Evolutionary conservation across 2,888 invertebrate species (phyloP).

Genomic region (Campoplex capitator): DNA sequence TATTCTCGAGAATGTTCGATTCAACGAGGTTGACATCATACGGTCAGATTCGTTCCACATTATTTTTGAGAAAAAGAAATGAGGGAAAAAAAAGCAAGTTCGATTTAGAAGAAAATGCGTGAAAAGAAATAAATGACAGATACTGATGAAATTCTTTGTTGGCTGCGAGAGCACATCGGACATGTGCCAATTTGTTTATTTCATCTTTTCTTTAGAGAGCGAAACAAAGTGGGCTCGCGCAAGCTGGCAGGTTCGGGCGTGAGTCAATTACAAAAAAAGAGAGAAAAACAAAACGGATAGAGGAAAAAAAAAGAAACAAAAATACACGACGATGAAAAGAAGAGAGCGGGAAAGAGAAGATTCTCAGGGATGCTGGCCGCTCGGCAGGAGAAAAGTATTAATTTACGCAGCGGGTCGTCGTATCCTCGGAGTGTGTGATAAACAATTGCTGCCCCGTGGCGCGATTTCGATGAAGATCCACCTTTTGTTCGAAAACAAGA

Average conservation of each 20-base stretch:
- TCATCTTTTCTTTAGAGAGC: not conserved
- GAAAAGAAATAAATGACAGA: not conserved
- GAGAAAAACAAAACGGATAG: not conserved
- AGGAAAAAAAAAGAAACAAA: constrained; percentile 36
- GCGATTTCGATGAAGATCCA: constrained; percentile 58
- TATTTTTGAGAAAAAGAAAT: constrained; percentile 31
- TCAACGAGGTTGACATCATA: not conserved
- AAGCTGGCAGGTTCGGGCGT: constrained; percentile 43
- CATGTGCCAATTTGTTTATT: constrained; percentile 31
- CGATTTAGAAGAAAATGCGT: not conserved
- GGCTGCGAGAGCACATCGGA: not conserved
- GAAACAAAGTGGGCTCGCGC: constrained; percentile 9
- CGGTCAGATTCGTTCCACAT: not conserved
- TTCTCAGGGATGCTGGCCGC: constrained; percentile 38
- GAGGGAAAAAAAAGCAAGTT: not conserved
- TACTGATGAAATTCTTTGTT: not conserved
- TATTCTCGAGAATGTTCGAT: not conserved
- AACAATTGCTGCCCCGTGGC: constrained; percentile 69
- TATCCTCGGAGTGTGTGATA: constrained; percentile 60
- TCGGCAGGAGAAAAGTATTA: constrained; percentile 65
- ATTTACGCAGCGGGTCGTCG: constrained; percentile 70
- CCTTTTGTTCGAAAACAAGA: constrained; percentile 57
- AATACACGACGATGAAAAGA: constrained; percentile 32
- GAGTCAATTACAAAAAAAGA: constrained; percentile 41
- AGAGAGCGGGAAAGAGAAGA: constrained; percentile 43